A percentile compares a stretch with the other conserved stretches of the same genome.
phyloP scores from a whole-genome alignment of 1,140 invertebrate species.

The Nylanderia fulva region DNA sequence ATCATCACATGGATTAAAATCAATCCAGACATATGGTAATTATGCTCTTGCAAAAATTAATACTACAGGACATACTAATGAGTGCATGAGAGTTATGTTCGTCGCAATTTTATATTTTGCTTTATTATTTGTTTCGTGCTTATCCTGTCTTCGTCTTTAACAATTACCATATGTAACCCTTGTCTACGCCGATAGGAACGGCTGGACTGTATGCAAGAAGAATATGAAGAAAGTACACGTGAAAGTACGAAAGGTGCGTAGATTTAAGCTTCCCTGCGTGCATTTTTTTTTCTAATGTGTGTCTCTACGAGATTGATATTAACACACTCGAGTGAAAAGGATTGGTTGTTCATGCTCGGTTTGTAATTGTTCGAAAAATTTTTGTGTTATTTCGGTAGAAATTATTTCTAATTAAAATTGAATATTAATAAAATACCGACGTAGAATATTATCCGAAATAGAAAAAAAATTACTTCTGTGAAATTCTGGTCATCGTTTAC shows the following conservation, averaged over 20 bases:
- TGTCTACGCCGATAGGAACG: constrained; percentile 17
- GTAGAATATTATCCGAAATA: background rate
- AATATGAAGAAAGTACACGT: constrained; percentile 12
- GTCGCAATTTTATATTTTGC: constrained; percentile 63
- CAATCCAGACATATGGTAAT: background rate
- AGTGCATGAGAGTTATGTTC: constrained; percentile 52
- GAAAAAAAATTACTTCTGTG: background rate
- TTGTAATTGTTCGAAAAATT: background rate
- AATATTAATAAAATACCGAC: background rate
- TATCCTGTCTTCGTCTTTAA: constrained; percentile 48
- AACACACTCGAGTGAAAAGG: constrained; percentile 12
- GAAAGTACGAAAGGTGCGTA: constrained; percentile 17
- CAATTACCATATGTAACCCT: constrained; percentile 25
- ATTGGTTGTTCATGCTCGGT: constrained; percentile 40
- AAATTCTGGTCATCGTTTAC: background rate
- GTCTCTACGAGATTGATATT: background rate
- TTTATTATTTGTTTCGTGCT: constrained; percentile 69
- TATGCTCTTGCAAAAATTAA: constrained; percentile 10
- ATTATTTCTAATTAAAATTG: background rate
- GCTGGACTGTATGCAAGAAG: constrained; percentile 9
- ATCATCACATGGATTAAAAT: background rate
- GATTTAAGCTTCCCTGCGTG: background rate
- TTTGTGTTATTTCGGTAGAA: background rate
- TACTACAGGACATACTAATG: constrained; percentile 39
- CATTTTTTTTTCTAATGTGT: background rate